These are phyloP conservation scores for Hydraecia micacea DNA, from an alignment of 2,888 invertebrate species.

Conservation along the genomic window DNA sequence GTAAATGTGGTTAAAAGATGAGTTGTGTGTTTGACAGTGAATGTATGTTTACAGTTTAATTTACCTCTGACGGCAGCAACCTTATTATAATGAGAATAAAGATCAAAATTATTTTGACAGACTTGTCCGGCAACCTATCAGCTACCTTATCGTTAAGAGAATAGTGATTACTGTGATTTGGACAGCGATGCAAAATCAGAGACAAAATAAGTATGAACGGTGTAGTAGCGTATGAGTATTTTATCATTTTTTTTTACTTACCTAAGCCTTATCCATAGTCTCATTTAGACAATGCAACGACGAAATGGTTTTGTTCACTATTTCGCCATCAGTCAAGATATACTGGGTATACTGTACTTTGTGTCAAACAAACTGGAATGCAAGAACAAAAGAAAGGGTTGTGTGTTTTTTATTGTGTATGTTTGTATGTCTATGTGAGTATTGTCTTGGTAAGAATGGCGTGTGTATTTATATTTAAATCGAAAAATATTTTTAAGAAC, in stretches of 20 bases:
- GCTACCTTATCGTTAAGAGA: no score
- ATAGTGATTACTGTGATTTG: no score
- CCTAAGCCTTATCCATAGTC: not conserved
- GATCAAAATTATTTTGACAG: no score
- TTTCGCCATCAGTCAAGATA: not conserved
- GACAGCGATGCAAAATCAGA: no score
- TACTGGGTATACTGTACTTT: not conserved
- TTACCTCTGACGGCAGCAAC: no score
- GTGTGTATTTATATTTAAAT: not conserved
- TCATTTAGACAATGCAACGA: not conserved
- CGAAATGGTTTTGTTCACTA: not conserved
- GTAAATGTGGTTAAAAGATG: conserved; percentile 62
- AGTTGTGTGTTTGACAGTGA: conserved; percentile 8
- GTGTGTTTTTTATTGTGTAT: conserved; percentile 9
- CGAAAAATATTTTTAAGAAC: conserved; percentile 17
- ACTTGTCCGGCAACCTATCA: no score
- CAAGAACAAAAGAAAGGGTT: not conserved
- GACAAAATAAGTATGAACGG: no score
- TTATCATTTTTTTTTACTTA: not conserved
- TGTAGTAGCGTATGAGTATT: not conserved
- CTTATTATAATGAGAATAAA: no score
- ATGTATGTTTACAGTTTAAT: not conserved
- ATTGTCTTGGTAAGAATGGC: not conserved
- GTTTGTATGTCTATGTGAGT: not conserved
- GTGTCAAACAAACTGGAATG: not conserved